Conservation (phyloP, 2,113 vertebrate species). For the Suncus etruscus region DNA sequence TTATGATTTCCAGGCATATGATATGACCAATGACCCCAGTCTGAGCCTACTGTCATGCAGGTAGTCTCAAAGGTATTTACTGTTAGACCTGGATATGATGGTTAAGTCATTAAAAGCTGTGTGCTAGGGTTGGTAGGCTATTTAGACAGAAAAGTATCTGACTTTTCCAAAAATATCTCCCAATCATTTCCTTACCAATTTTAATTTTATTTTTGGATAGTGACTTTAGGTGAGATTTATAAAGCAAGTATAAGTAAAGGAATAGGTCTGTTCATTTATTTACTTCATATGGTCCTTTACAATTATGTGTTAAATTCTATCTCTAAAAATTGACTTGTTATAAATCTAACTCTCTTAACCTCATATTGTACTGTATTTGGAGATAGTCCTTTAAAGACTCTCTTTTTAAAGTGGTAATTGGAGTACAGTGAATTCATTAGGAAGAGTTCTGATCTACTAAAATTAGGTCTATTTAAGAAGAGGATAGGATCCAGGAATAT, state of each 20-base stretch:
- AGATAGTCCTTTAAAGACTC: neutral
- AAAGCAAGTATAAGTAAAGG: constrained; percentile 36
- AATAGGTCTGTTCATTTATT: constrained; percentile 22
- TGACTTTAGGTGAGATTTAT: constrained; percentile 18
- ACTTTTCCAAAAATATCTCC: constrained; percentile 49
- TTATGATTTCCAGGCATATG: neutral
- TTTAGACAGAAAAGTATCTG: neutral
- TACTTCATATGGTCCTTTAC: constrained; percentile 27
- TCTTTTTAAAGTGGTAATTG: neutral
- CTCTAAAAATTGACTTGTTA: neutral
- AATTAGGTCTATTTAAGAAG: neutral
- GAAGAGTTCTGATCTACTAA: neutral
- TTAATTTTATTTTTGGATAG: constrained; percentile 46
- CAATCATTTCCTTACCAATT: constrained; percentile 1
- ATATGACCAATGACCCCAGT: neutral
- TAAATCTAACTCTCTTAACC: neutral
- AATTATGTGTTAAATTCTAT: neutral
- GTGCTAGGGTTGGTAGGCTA: neutral
- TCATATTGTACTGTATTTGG: constrained; percentile 21
- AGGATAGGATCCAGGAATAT: neutral
- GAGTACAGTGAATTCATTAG: constrained; percentile 9
- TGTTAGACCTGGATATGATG: neutral
- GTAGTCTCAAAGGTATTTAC: constrained; percentile 42
- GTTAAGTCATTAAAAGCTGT: neutral
- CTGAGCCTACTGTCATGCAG: neutral